phyloP scores from a whole-genome alignment of 2,113 vertebrate genomes.

The Eptatretus burgeri region DNA sequence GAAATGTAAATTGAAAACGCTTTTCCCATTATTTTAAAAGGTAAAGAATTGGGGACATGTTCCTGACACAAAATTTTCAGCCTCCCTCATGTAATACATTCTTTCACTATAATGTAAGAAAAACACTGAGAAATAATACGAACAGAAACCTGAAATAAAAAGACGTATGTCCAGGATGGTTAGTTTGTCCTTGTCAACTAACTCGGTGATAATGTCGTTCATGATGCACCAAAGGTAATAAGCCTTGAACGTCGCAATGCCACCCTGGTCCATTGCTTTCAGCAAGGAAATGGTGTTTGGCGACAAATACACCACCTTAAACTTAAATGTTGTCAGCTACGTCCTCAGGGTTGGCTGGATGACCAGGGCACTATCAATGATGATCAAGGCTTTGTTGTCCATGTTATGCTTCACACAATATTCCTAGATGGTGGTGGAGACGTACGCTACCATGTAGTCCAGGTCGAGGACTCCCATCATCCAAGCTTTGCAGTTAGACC shows the following conservation, averaged over 20 bases:
- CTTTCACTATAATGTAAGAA: too few species aligned
- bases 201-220: neutral
- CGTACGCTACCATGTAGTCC: neutral
- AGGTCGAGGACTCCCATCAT: neutral
- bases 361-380: conserved; percentile 1
- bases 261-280: neutral
- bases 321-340: neutral
- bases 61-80: too few species aligned
- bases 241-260: neutral
- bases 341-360: neutral
- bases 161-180: neutral
- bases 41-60: too few species aligned
- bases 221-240: neutral
- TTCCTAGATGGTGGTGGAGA: neutral
- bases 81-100: too few species aligned
- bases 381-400: neutral
- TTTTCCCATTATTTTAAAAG: too few species aligned
- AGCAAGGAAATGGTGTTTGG: neutral
- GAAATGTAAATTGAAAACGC: too few species aligned
- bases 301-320: neutral
- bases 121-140: too few species aligned
- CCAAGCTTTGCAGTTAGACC: neutral
- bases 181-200: neutral
- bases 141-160: too few species aligned
- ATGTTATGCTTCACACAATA: neutral